Base-by-base conservation (phyloP, 2,797 vertebrate genomes). In the Sebastolobus altivelis region DNA sequence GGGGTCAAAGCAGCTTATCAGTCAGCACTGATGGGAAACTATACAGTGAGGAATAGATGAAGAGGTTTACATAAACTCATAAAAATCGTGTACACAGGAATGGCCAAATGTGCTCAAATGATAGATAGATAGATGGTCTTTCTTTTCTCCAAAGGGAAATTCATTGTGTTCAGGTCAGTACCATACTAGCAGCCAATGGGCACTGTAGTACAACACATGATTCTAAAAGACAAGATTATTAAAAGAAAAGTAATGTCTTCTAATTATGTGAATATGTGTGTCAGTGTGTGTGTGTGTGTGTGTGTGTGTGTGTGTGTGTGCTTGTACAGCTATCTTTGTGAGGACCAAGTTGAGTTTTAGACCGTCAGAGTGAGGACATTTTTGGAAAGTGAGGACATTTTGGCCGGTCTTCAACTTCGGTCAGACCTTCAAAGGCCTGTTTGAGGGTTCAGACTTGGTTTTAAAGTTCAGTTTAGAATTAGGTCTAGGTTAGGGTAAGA, bases 1-100 rank as follows among this genome's bases (percentile, higher is more conserved):
- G 62, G 90, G 88, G 91, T 91, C 90, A 91, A 81, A 89, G 82
- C 61, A 80, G 83, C 80, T 90, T 83, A 89, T 92, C 85, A 85
- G 77, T 83, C 85, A 85, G 80, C 35, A 25, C 29, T 87, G 89
- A 89, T 81, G 77, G 80, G 60, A 80, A 87, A 81, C 75, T 66
- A 80, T 85, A 83, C 77, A 84, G 70, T 55, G 72, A 87, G 12
- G 56, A 66, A 67, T 9, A 54, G 70, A 68, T 67, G 52, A 66
- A 74, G 60, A 71, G 67, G 70, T 87, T 85, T 82, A 65, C 72
- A 65, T 72, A 72, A 73, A 72, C 46, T 38, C 31, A n/a, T 33
- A 27, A 58, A 16, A 54, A 67, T 33, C 7, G n/a, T 67, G 46
- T 18, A 65, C 37, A 63, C 3, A 40, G 4, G 22, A 40, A 8